Conservation (phyloP, 2,113 vertebrate species). For the Pelobates fuscus region DNA sequence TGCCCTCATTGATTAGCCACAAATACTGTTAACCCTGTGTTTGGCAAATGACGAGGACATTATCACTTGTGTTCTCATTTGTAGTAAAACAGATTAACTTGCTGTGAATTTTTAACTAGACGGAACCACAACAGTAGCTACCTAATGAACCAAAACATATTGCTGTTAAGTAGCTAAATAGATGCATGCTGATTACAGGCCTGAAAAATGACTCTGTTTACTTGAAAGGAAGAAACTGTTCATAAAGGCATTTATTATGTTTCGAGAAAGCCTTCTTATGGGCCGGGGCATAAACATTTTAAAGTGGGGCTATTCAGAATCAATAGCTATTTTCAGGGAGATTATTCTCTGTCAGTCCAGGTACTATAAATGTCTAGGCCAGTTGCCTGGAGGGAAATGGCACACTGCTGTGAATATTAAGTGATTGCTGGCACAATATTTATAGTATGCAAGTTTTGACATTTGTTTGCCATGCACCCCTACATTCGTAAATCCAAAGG, state of each 20-base stretch:
- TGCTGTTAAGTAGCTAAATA: slow-evolving; percentile 76
- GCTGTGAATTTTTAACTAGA: slow-evolving; percentile 75
- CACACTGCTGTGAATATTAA: slow-evolving; percentile 18
- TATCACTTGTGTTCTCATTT: slow-evolving; percentile 75
- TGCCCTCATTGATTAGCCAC: slow-evolving; percentile 66
- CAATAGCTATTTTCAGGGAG: not conserved
- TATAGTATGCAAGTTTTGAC: not conserved
- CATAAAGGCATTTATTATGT: slow-evolving; percentile 51
- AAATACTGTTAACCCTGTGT: slow-evolving; percentile 72
- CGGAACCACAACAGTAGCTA: slow-evolving; percentile 75
- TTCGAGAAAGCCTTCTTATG: slow-evolving; percentile 40
- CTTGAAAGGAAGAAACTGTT: slow-evolving; percentile 57
- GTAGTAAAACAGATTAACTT: slow-evolving; percentile 79
- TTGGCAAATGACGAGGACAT: slow-evolving; percentile 67
- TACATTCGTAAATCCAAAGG: not conserved
- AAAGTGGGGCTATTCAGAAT: slow-evolving; percentile 33
- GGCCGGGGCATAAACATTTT: slow-evolving; percentile 39
- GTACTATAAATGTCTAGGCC: slow-evolving; percentile 30
- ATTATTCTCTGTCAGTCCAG: not conserved
- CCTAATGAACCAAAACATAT: slow-evolving; percentile 76
- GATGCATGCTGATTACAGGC: slow-evolving; percentile 72
- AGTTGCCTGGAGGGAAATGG: not conserved
- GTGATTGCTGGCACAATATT: not conserved
- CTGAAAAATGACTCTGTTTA: slow-evolving; percentile 73
- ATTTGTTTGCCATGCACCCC: not conserved